phyloP scores from a whole-genome alignment of 2,113 vertebrate genomes.

The Dolichallabes microphthalmus region DNA sequence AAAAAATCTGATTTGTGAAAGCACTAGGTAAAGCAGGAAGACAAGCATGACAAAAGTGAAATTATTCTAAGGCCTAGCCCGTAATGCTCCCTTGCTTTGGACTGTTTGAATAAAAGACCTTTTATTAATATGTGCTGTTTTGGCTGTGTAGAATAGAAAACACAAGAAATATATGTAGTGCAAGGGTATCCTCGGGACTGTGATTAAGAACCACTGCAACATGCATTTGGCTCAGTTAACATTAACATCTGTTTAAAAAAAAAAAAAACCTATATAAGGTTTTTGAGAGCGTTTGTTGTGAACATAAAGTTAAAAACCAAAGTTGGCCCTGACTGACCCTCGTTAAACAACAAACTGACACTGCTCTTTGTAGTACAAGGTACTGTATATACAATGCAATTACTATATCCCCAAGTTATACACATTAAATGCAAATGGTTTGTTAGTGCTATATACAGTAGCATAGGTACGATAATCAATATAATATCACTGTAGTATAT shows the following conservation, averaged over 20 bases:
- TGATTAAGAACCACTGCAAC: neutral
- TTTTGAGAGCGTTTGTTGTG: neutral
- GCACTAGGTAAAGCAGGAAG: neutral
- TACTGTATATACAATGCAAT: conserved; percentile 16
- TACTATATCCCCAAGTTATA: neutral
- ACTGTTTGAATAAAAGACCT: neutral
- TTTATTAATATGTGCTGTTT: neutral
- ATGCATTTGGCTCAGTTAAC: neutral
- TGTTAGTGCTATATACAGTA: neutral
- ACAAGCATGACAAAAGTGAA: neutral
- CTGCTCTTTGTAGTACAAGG: neutral
- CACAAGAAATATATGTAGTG: neutral
- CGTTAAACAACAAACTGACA: neutral
- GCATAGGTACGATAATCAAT: neutral
- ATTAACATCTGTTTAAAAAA: neutral
- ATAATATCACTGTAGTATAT: neutral
- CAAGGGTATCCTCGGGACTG: neutral
- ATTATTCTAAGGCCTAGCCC: neutral
- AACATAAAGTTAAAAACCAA: too few relatives aligned
- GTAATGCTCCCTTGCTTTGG: neutral
- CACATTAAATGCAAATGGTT: neutral
- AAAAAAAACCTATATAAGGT: neutral
- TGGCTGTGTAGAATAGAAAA: neutral
- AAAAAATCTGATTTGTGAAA: neutral
- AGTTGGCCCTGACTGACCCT: neutral